Evolutionary conservation across 2,888 invertebrate genomes (phyloP).

Genomic region (Pristionchus fissidentatus): DNA sequence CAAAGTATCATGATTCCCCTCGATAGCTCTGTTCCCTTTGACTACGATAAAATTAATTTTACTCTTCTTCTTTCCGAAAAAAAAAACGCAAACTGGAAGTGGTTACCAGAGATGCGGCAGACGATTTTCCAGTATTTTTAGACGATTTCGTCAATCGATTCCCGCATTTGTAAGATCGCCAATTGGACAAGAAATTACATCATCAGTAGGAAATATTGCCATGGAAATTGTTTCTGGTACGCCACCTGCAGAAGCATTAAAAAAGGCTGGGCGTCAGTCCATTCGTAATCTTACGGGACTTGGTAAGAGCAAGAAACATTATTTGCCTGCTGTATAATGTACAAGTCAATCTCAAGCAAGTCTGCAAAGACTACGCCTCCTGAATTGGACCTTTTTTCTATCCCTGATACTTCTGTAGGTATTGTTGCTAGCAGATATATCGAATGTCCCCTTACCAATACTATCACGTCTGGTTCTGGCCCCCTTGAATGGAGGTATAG

Average conservation of each 20-base stretch:
- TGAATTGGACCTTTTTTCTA: conserved; percentile 46
- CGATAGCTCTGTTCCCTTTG: neutral
- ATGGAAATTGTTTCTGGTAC: neutral
- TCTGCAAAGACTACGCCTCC: neutral
- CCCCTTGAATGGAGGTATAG: conserved; percentile 26
- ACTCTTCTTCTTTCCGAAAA: conserved; percentile 2
- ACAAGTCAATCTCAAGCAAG: neutral
- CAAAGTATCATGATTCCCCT: neutral
- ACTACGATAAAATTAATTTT: conserved; percentile 1
- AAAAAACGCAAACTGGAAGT: neutral
- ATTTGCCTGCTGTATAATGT: neutral
- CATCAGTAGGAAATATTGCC: neutral
- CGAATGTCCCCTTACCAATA: neutral
- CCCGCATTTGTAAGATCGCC: conserved; percentile 22
- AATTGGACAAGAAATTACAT: conserved; percentile 1
- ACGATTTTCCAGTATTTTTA: neutral
- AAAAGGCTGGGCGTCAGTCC: no score
- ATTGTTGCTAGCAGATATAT: neutral
- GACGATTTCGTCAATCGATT: neutral
- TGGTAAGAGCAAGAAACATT: neutral
- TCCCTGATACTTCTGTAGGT: conserved; percentile 32
- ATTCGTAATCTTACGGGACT: conserved; percentile 24
- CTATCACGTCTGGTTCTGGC: neutral
- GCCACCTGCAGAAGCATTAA: conserved; percentile 14
- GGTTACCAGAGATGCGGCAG: conserved; percentile 23